These are phyloP conservation scores for Campopleginae sp. DNA, from an alignment of 2,888 invertebrate genomes.

Conservation along the genomic window DNA sequence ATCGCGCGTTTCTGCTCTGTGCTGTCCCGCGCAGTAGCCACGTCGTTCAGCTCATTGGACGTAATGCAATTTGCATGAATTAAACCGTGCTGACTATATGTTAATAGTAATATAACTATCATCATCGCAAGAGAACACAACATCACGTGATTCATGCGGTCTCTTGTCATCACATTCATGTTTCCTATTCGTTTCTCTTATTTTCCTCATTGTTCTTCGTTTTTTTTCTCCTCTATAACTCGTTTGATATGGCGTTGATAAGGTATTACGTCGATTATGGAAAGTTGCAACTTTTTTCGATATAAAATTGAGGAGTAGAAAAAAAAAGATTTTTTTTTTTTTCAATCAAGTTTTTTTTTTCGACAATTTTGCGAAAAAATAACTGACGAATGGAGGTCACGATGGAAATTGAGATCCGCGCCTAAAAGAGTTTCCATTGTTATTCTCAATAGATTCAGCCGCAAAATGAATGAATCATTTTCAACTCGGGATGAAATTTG, in stretches of 20 bases:
- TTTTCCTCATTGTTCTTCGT: neutral
- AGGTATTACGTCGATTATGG: too few species aligned
- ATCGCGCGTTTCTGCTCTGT: constrained; percentile 50
- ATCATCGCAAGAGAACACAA: neutral
- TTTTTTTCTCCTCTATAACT: neutral
- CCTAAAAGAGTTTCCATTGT: neutral
- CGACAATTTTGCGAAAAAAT: neutral
- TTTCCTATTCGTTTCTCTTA: neutral
- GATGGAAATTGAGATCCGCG: neutral
- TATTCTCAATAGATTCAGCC: neutral
- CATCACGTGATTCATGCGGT: neutral
- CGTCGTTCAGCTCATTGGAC: constrained; percentile 69
- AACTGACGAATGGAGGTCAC: neutral
- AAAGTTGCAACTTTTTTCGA: neutral
- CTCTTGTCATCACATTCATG: constrained; percentile 3
- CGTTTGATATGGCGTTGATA: too few species aligned
- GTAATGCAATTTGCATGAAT: constrained; percentile 78
- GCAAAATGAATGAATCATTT: constrained; percentile 30
- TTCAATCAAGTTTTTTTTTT: neutral
- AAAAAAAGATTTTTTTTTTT: too few species aligned
- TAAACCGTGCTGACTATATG: constrained; percentile 66
- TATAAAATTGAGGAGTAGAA: too few species aligned
- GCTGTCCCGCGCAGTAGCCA: constrained; percentile 58
- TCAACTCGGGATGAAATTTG: constrained; percentile 34
- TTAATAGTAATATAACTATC: constrained; percentile 5